Evolutionary conservation across 2,888 invertebrate species (phyloP).

Genomic region (Epinotia bilunana): DNA sequence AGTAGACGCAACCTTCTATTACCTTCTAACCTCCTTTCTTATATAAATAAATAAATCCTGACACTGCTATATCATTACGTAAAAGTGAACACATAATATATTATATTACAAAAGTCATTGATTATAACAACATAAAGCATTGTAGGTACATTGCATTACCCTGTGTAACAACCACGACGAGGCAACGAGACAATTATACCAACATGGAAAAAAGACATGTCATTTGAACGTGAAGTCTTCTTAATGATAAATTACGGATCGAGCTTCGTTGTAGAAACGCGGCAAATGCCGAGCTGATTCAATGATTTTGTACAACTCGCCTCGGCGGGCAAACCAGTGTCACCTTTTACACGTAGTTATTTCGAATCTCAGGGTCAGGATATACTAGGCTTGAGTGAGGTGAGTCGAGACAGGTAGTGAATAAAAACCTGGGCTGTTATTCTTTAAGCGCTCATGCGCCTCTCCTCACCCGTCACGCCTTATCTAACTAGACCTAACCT

Average conservation of each 20-base stretch:
- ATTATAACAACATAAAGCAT: constrained; percentile 39
- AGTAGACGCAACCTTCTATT: too few species aligned
- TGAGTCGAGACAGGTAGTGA: neutral
- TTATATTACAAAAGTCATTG: constrained; percentile 25
- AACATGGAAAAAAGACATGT: constrained; percentile 42
- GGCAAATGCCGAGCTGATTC: neutral
- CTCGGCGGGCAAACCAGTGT: neutral
- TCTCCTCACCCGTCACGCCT: too few species aligned
- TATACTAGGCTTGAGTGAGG: neutral
- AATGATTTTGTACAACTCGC: neutral
- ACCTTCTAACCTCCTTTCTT: too few species aligned
- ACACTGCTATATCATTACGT: neutral
- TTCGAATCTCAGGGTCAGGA: neutral
- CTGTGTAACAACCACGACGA: constrained; percentile 41
- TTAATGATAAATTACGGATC: constrained; percentile 43
- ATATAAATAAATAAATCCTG: neutral
- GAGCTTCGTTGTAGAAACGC: constrained; percentile 27
- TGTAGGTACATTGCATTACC: constrained; percentile 37
- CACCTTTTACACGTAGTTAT: neutral
- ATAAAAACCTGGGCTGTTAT: neutral
- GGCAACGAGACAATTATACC: constrained; percentile 38
- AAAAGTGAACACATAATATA: constrained; percentile 17
- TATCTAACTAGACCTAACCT: too few species aligned
- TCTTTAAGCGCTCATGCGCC: too few species aligned
- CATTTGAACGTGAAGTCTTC: constrained; percentile 42